phyloP scores from a whole-genome alignment of 2,797 vertebrate genomes.

The Acomys russatus region DNA sequence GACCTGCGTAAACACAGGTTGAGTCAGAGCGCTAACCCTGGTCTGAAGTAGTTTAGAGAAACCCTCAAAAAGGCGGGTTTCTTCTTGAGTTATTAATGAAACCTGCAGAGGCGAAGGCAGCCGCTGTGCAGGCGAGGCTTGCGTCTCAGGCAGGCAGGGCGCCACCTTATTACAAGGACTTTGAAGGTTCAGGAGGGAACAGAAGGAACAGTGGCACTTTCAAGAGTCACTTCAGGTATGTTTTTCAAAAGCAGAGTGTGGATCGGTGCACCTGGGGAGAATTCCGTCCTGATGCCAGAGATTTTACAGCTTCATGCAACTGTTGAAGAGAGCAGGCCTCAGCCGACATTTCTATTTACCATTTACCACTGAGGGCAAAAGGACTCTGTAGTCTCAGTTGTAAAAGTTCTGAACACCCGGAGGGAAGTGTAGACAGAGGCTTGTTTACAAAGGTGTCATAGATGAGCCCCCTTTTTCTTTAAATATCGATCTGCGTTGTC shows the following conservation, averaged over 20 bases:
- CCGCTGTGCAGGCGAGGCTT: not conserved
- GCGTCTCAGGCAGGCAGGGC: not conserved
- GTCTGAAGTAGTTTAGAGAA: slow-evolving; percentile 38
- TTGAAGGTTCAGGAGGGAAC: not conserved
- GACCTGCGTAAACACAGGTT: slow-evolving; percentile 41
- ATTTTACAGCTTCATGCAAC: not conserved
- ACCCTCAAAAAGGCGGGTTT: slow-evolving; percentile 45
- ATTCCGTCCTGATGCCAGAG: not conserved
- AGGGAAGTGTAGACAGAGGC: not conserved
- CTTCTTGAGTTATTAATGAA: slow-evolving; percentile 48
- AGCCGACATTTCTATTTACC: not conserved
- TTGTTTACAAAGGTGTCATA: not conserved
- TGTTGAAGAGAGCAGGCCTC: not conserved
- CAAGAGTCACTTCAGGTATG: not conserved
- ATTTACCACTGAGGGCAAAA: not conserved
- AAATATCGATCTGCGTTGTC: not conserved
- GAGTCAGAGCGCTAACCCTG: slow-evolving; percentile 33
- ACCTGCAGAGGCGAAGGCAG: not conserved
- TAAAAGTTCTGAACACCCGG: not conserved
- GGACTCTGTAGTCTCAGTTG: not conserved
- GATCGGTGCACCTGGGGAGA: not conserved
- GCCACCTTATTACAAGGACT: not conserved
- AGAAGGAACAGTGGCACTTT: not conserved
- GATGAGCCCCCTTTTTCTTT: not conserved
- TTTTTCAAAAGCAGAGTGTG: not conserved